Evolutionary conservation across 2,797 vertebrate species (phyloP).

Genomic region (Champsocephalus esox): DNA sequence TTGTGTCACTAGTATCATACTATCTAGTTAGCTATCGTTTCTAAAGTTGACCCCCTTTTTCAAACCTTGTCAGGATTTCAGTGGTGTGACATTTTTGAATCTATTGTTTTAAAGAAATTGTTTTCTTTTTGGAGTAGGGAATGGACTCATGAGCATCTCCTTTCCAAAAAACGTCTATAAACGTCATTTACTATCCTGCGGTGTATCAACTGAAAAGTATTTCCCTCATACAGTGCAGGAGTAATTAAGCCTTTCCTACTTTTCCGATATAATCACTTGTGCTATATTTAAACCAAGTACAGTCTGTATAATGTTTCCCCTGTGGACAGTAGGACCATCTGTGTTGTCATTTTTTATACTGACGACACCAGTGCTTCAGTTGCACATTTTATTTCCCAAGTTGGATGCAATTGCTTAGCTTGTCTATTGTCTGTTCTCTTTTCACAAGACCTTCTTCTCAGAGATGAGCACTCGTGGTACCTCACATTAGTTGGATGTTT

Average conservation of each 20-base stretch:
- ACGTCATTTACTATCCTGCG: constrained; percentile 24
- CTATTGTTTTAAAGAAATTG: neutral
- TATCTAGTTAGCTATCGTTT: neutral
- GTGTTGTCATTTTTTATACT: constrained; percentile 68
- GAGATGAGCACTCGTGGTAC: constrained; percentile 2
- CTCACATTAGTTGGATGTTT: constrained; percentile 25
- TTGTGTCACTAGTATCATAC: neutral
- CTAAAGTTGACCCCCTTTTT: neutral
- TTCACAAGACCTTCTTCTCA: constrained; percentile 16
- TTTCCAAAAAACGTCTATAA: constrained; percentile 35
- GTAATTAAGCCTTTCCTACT: constrained; percentile 71
- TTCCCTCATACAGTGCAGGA: constrained; percentile 26
- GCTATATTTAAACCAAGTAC: constrained; percentile 76
- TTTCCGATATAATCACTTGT: constrained; percentile 70
- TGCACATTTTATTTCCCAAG: constrained; percentile 51
- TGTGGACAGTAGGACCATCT: constrained; percentile 76
- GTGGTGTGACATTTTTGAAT: neutral
- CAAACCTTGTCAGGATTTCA: neutral
- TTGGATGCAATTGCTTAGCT: constrained; percentile 28
- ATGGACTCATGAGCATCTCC: constrained; percentile 3
- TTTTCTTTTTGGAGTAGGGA: constrained; percentile 2
- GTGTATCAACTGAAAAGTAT: constrained; percentile 31
- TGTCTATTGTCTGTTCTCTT: constrained; percentile 43
- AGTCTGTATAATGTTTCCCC: constrained; percentile 69
- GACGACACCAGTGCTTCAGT: constrained; percentile 73